phyloP scores from a whole-genome alignment of 2,888 invertebrate species.

The Hymenopus coronatus region DNA sequence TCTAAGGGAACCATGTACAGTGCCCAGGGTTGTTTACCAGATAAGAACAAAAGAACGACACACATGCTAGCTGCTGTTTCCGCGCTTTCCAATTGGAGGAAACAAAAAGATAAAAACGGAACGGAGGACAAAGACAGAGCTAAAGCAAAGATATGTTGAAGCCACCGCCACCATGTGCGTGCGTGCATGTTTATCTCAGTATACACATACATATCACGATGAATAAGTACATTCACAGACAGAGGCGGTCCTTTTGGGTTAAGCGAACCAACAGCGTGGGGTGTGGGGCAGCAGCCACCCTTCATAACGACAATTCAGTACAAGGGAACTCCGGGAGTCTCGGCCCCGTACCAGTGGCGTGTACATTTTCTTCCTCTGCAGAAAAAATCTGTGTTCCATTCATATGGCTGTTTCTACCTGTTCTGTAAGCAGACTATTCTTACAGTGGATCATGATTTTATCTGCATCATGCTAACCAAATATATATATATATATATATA shows the following conservation, averaged over 20 bases:
- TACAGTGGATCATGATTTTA: too few relatives aligned
- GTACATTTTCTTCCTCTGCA: neutral
- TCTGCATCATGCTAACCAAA: too few relatives aligned
- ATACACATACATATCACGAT: neutral
- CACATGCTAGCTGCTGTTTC: neutral
- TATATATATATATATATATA: too few relatives aligned
- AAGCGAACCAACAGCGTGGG: neutral
- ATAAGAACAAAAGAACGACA: neutral
- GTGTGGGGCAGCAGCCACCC: neutral
- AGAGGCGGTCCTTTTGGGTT: neutral
- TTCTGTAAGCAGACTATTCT: too few relatives aligned
- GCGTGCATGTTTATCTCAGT: neutral
- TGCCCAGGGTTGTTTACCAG: neutral
- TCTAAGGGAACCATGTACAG: neutral
- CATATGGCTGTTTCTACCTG: too few relatives aligned
- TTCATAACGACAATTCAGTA: neutral
- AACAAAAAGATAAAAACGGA: neutral
- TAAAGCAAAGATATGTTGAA: neutral
- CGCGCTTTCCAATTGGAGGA: neutral
- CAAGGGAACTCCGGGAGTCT: neutral
- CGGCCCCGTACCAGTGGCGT: neutral
- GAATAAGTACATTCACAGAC: neutral
- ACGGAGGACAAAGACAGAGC: neutral
- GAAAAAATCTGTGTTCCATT: too few relatives aligned
- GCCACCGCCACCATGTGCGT: neutral